Conservation (phyloP, 2,797 vertebrate species). For the Anabacerthia variegaticeps region DNA sequence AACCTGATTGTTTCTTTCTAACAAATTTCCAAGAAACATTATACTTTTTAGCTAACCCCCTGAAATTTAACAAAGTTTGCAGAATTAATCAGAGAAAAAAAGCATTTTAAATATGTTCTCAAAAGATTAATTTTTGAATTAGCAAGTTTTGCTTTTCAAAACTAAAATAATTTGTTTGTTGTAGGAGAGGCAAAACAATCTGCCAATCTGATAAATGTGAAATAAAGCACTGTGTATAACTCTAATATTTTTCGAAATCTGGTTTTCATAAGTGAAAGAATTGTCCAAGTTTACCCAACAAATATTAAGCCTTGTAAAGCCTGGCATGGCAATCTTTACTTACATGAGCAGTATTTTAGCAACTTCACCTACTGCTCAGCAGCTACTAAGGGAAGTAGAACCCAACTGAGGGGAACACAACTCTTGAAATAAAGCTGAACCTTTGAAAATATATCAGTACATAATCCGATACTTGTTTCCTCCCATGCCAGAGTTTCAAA, state of each 20-base stretch:
- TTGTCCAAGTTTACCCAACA: neutral
- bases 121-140: neutral
- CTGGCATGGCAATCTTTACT: neutral
- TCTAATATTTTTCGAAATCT: neutral
- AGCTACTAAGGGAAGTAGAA: neutral
- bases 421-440: neutral
- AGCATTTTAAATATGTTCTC: neutral
- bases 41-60: rapidly evolving
- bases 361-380: neutral
- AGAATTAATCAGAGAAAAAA: neutral
- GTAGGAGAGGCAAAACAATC: neutral
- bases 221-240: neutral
- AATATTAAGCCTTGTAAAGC: neutral
- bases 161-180: neutral
- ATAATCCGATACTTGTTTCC: neutral
- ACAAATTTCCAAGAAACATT: neutral
- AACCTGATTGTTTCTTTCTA: neutral
- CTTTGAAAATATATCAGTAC: neutral
- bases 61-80: neutral
- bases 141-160: neutral
- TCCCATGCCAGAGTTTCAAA: neutral
- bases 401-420: neutral
- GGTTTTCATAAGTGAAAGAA: neutral
- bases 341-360: neutral
- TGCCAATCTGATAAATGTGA: rapidly evolving